Evolutionary conservation across 2,113 vertebrate genomes (phyloP).

Genomic region (Epinephelus lanceolatus): DNA sequence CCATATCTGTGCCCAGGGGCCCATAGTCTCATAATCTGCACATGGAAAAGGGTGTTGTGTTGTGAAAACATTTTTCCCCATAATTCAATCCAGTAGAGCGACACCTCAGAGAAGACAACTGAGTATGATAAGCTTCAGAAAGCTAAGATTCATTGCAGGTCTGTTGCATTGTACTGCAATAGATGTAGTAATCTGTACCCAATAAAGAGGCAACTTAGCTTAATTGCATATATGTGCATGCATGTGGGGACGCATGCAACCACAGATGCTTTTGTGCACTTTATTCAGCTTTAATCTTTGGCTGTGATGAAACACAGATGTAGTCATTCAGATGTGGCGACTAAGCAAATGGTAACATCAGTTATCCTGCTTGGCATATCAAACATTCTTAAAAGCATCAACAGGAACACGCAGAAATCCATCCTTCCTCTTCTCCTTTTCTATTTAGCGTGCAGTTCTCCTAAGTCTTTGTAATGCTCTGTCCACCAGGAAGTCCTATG

Average conservation of each 20-base stretch:
- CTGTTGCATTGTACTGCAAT: neutral
- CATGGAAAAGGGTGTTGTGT: neutral
- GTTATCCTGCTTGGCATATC: conserved; percentile 20
- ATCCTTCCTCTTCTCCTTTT: conserved; percentile 21
- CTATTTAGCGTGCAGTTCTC: neutral
- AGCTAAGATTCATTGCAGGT: neutral
- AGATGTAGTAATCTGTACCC: neutral
- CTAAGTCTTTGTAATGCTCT: conserved; percentile 52
- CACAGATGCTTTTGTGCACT: conserved; percentile 3
- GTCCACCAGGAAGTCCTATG: conserved; percentile 93
- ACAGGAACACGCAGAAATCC: conserved; percentile 15
- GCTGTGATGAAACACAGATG: conserved; percentile 48
- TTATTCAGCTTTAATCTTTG: conserved; percentile 35
- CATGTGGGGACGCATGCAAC: conserved; percentile 18
- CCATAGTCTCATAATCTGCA: too few relatives aligned
- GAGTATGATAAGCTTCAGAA: neutral
- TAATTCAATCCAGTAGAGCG: neutral
- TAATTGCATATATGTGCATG: conserved; percentile 4
- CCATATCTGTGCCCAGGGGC: too few relatives aligned
- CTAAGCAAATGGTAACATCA: conserved; percentile 27
- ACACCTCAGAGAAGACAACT: neutral
- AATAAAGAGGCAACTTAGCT: conserved; percentile 1
- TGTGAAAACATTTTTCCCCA: neutral
- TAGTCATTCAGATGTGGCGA: conserved; percentile 47
- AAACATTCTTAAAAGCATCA: conserved; percentile 18